A percentile compares a stretch with the other conserved stretches of the same genome.
phyloP scores from a whole-genome alignment of 2,888 invertebrate genomes.

The Caenorhabditis zanzibari region DNA sequence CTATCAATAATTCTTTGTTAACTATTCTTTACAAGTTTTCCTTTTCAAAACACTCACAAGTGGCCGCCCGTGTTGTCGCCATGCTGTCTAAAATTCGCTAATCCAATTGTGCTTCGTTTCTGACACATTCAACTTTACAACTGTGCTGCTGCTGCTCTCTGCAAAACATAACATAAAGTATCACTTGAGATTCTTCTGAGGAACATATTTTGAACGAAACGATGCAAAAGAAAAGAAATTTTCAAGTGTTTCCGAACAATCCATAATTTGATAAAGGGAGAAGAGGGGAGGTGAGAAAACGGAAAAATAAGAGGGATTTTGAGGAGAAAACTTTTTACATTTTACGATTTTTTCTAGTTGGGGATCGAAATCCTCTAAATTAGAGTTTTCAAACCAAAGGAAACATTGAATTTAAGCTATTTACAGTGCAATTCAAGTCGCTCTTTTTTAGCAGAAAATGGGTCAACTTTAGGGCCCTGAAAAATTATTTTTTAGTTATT shows the following conservation, averaged over 20 bases:
- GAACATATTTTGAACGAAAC: background rate
- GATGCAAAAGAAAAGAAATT: slow-evolving; percentile 5
- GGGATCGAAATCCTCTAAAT: too few relatives aligned
- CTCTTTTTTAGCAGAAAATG: too few relatives aligned
- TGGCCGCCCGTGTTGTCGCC: slow-evolving; percentile 72
- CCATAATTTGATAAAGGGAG: slow-evolving; percentile 30
- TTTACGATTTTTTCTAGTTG: too few relatives aligned
- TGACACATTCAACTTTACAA: slow-evolving; percentile 59
- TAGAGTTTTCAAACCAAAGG: too few relatives aligned
- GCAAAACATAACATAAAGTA: slow-evolving; percentile 6
- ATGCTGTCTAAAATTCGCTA: slow-evolving; percentile 53
- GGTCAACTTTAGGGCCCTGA: too few relatives aligned
- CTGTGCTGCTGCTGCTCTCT: slow-evolving; percentile 5
- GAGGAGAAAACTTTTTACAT: background rate
- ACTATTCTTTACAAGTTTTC: too few relatives aligned
- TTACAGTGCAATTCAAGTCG: too few relatives aligned
- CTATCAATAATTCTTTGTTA: too few relatives aligned
- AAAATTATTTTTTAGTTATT: too few relatives aligned
- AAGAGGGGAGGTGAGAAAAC: slow-evolving; percentile 1
- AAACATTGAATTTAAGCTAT: too few relatives aligned
- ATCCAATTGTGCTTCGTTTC: slow-evolving; percentile 30
- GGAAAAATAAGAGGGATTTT: slow-evolving; percentile 11
- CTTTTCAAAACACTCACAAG: slow-evolving; percentile 63
- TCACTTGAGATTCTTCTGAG: slow-evolving; percentile 28
- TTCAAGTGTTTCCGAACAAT: slow-evolving; percentile 50